Conservation (phyloP, 2,888 invertebrate species). For the Tigriopus californicus region DNA sequence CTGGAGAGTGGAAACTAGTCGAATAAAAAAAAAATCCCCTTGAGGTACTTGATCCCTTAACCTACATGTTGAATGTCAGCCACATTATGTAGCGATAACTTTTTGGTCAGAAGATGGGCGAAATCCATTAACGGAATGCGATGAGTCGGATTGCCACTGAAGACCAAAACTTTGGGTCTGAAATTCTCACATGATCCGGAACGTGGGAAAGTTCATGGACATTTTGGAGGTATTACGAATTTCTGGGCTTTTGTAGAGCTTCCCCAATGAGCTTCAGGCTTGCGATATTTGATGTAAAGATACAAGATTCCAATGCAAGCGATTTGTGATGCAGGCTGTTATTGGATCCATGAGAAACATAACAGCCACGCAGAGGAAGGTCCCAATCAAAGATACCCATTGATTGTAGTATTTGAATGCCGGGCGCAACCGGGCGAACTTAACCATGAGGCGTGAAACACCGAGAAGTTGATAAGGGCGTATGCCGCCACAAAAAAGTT, state of each 20-base stretch:
- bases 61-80: conserved; percentile 47
- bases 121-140: conserved; percentile 80
- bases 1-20: no score
- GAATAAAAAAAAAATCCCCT: no score
- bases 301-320: conserved; percentile 27
- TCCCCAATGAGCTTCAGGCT: conserved; percentile 93
- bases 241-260: conserved; percentile 90
- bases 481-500: conserved; percentile 32
- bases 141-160: conserved; percentile 54
- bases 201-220: conserved; percentile 70
- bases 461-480: conserved; percentile 30
- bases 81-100: conserved; percentile 73
- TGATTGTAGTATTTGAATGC: conserved; percentile 62
- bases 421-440: conserved; percentile 32
- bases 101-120: conserved; percentile 73
- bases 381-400: conserved; percentile 68
- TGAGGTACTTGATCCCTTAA: conserved; percentile 48
- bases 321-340: conserved; percentile 33
- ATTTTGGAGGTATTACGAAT: conserved; percentile 75
- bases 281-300: conserved; percentile 75
- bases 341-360: conserved; percentile 37
- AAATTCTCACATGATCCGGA: conserved; percentile 92
- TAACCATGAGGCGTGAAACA: conserved; percentile 35
- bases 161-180: conserved; percentile 71
- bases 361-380: conserved; percentile 42